Evolutionary conservation across 2,888 invertebrate genomes (phyloP).

Genomic region (Scaptomyza caliginosa): DNA sequence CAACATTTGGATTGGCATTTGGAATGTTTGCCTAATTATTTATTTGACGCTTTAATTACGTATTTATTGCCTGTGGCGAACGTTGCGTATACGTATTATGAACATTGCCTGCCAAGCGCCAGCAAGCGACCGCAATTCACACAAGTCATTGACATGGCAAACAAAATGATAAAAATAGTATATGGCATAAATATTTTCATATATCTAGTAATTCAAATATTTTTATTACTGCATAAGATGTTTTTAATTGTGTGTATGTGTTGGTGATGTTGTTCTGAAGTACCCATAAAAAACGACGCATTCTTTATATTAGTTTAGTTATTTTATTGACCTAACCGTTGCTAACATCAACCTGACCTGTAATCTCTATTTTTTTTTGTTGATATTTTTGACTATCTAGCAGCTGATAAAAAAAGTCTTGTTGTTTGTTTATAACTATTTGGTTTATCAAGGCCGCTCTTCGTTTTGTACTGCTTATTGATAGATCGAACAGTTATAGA

Average conservation of each 20-base stretch:
- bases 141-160: slow-evolving; percentile 61
- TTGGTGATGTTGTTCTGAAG: neutral
- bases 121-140: slow-evolving; percentile 33
- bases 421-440: neutral
- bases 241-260: neutral
- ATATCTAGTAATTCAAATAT: slow-evolving; percentile 12
- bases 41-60: slow-evolving; percentile 73
- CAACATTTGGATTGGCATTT: slow-evolving; percentile 13
- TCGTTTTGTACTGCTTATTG: slow-evolving; percentile 11
- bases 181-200: slow-evolving; percentile 28
- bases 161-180: slow-evolving; percentile 42
- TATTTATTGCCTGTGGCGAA: slow-evolving; percentile 58
- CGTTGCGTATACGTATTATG: slow-evolving; percentile 61
- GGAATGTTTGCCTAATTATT: slow-evolving; percentile 61
- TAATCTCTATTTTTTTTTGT: slow-evolving; percentile 15
- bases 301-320: neutral
- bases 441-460: slow-evolving; percentile 35
- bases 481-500: slow-evolving; percentile 22
- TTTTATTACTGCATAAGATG: slow-evolving; percentile 16
- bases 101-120: slow-evolving; percentile 22
- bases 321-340: slow-evolving; percentile 41
- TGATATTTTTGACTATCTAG: slow-evolving; percentile 33
- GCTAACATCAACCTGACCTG: slow-evolving; percentile 17
- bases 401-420: slow-evolving; percentile 27
- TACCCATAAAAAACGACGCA: slow-evolving; percentile 1